A percentile compares a stretch with the other conserved stretches of the same genome.
These are phyloP conservation scores for Plectropomus leopardus DNA, from an alignment of 2,113 vertebrate genomes.

Conservation along the genomic window DNA sequence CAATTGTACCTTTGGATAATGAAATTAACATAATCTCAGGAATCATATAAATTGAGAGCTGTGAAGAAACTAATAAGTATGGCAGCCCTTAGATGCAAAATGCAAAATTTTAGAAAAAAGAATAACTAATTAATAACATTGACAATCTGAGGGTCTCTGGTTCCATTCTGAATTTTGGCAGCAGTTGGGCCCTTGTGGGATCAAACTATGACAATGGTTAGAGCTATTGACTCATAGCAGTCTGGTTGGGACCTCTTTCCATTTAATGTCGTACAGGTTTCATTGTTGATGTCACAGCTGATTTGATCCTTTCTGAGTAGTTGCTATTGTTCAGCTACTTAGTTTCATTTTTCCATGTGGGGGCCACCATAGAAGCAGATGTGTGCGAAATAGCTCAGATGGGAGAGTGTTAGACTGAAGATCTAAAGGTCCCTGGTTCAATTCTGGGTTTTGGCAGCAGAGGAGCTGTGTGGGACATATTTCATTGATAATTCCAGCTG, in stretches of 20 bases:
- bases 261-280: not conserved
- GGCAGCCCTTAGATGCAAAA: not conserved
- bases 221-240: no score
- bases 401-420: constrained; percentile 30
- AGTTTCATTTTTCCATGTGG: not conserved
- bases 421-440: constrained; percentile 34
- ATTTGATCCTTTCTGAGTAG: not conserved
- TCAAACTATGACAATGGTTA: no score
- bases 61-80: no score
- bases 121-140: not conserved
- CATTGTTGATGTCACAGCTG: not conserved
- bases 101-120: no score
- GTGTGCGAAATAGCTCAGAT: constrained; percentile 12
- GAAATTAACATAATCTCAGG: not conserved
- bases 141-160: constrained; percentile 12
- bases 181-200: no score
- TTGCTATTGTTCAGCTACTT: not conserved
- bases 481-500: no score
- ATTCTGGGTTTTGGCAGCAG: constrained; percentile 10
- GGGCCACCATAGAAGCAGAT: no score
- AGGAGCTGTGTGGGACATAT: no score
- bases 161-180: not conserved
- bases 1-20: not conserved
- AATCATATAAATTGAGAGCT: not conserved
- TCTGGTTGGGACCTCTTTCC: no score